Conservation (phyloP, 2,113 vertebrate species). For the Labrus mixtus region DNA sequence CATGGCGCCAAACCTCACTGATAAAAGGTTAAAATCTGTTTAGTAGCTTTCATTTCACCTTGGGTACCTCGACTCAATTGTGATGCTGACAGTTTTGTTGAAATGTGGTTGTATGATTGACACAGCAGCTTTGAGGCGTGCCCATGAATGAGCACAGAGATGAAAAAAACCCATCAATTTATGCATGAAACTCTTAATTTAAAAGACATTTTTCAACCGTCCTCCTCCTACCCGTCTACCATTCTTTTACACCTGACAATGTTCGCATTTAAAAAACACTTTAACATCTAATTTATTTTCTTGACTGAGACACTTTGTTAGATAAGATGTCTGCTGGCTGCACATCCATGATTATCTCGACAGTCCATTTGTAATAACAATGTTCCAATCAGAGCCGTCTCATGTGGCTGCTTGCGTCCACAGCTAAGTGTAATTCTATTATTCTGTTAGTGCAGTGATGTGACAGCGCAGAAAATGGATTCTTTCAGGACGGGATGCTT, state of each 20-base stretch:
- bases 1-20: slow-evolving; percentile 7
- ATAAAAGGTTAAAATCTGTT: slow-evolving; percentile 52
- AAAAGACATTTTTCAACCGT: background rate
- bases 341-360: slow-evolving; percentile 18
- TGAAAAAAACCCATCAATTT: background rate
- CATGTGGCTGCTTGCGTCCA: background rate
- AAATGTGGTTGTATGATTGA: slow-evolving; percentile 37
- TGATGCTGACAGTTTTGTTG: slow-evolving; percentile 31
- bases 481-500: background rate
- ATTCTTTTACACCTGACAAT: slow-evolving; percentile 7
- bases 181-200: slow-evolving; percentile 4
- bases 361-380: slow-evolving; percentile 19
- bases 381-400: slow-evolving; percentile 23
- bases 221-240: slow-evolving; percentile 1
- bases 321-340: slow-evolving; percentile 26
- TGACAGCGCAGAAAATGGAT: background rate
- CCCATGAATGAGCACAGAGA: slow-evolving; percentile 6
- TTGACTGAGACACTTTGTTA: slow-evolving; percentile 8
- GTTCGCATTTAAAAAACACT: slow-evolving; percentile 20
- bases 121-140: slow-evolving; percentile 16
- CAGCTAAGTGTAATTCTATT: background rate
- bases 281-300: slow-evolving; percentile 38
- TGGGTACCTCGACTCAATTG: slow-evolving; percentile 31
- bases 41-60: slow-evolving; percentile 60
- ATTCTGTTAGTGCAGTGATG: slow-evolving; percentile 1